Conservation (phyloP, 1,140 invertebrate species). For the Orius insidiosus region DNA sequence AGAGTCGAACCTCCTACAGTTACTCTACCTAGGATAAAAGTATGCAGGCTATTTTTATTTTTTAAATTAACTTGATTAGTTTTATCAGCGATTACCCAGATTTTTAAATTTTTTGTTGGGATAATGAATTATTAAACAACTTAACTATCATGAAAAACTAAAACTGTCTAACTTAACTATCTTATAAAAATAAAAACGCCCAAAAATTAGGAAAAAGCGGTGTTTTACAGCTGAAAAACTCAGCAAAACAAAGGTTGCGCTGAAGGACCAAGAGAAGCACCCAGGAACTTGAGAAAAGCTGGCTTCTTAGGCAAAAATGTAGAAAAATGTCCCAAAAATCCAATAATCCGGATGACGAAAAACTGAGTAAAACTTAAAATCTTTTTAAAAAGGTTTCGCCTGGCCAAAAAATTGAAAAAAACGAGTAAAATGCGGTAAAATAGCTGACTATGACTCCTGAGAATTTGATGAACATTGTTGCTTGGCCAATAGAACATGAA, state of each 20-base stretch:
- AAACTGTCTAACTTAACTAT: background rate
- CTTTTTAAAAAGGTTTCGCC: too few relatives aligned
- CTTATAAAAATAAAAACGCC: background rate
- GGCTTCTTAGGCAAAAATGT: too few relatives aligned
- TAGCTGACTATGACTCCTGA: too few relatives aligned
- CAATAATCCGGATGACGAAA: too few relatives aligned
- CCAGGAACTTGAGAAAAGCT: too few relatives aligned
- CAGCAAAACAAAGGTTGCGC: too few relatives aligned
- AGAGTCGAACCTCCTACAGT: constrained; percentile 76
- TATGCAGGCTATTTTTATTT: constrained; percentile 25
- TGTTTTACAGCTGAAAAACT: too few relatives aligned
- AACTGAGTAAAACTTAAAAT: too few relatives aligned
- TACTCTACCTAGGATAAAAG: constrained; percentile 90
- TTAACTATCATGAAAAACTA: constrained; percentile 1
- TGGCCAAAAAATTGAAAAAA: background rate
- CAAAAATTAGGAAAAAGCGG: background rate
- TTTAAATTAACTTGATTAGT: constrained; percentile 3
- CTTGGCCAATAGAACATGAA: background rate
- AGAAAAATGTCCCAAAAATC: too few relatives aligned
- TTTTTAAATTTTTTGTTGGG: background rate
- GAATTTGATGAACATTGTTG: background rate
- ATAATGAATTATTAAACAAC: background rate
- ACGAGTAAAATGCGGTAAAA: too few relatives aligned
- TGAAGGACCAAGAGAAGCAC: too few relatives aligned
- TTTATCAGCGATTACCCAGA: too few relatives aligned